Base-by-base conservation (phyloP, 2,797 vertebrate species). In the Babyrousa celebensis region DNA sequence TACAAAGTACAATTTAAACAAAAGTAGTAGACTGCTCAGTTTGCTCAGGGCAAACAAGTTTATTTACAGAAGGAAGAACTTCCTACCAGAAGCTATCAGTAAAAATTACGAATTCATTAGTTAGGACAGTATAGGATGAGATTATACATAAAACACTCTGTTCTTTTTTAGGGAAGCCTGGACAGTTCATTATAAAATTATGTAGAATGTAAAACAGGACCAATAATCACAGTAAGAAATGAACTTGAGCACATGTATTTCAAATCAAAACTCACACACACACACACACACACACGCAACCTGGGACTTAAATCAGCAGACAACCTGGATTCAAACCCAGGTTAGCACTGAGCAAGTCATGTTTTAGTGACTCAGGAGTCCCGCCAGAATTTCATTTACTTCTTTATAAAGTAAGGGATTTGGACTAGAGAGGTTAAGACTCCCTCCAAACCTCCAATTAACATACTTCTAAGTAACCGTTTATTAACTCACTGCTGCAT, bases 141-240 rank as follows among this genome's bases (percentile, higher is more conserved):
- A 17, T 58, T 89, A 54, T 8, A 85, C 6, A 75, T 3, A n/a
- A 62, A 72, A 79, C 23, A 80, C 29, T 75, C 14, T 62, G 25
- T 60, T 96, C 36, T 54, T 80, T 92, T 94, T 52, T 29, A 90
- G 75, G 62, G 25, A 91, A 32, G 25, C 14, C 36, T 43, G n/a
- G 54, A 77, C 7, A 71, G 54, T 71, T 94, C 52, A 43, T 65
- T 65, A 78, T 36, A 77, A 87, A 70, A 56, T 56, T 11, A 94
- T 70, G 2, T 25, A 82, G 8, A 56, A 77, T 32, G 6, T 77
- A 84, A 17, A 63, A 83, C 0, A 82, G 62, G 17, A 82, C 82
- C 86, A 68, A 62, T 90, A 67, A 75, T 14, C 74, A 17, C 20
- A 92, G 6, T 12, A 65, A 68, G 18, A 83, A 88, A 88, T 23